Evolutionary conservation across 1,140 invertebrate genomes (phyloP).

Genomic region (Gryllus bimaculatus): DNA sequence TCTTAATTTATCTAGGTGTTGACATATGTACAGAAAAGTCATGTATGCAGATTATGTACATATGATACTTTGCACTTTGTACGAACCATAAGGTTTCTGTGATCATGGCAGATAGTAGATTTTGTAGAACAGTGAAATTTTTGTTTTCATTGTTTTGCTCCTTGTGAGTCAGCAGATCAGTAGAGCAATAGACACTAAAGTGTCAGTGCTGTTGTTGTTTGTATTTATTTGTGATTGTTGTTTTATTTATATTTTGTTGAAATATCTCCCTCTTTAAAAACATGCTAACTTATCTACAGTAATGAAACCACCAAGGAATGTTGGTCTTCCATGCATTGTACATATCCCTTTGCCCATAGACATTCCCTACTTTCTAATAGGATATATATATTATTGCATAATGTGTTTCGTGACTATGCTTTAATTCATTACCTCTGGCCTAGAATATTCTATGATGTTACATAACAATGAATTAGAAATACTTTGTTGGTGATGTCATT

Average conservation of each 20-base stretch:
- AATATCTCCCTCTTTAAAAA: not conserved
- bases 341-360: not conserved
- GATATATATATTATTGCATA: not conserved
- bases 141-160: not conserved
- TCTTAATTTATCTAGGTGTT: not conserved
- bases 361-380: not conserved
- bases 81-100: not conserved
- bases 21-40: not conserved
- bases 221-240: slow-evolving; percentile 2
- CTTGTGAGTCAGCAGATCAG: not conserved
- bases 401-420: not conserved
- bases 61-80: not conserved
- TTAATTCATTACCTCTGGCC: not conserved
- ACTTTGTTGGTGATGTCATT: not conserved
- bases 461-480: not conserved
- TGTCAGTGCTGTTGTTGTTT: not conserved
- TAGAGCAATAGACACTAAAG: not conserved
- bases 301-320: not conserved
- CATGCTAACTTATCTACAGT: not conserved
- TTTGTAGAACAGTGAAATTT: not conserved
- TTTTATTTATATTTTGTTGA: slow-evolving; percentile 6
- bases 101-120: not conserved
- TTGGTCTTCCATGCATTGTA: not conserved
- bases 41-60: not conserved
- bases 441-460: not conserved